These are phyloP conservation scores for Melanotaenia duboulayi DNA, from an alignment of 2,113 vertebrate species.

Conservation along the genomic window DNA sequence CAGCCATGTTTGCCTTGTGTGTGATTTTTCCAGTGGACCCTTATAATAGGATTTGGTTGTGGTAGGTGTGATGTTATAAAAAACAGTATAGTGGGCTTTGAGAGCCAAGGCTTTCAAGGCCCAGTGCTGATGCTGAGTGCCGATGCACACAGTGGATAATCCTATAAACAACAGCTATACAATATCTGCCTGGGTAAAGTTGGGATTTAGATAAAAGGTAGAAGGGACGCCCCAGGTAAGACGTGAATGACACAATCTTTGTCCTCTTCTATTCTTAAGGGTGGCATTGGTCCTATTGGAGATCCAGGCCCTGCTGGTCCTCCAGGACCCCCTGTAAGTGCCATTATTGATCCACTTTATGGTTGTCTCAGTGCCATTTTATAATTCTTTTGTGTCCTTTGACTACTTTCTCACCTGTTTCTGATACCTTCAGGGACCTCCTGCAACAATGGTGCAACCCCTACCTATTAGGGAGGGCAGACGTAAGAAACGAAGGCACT, in stretches of 20 bases:
- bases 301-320: conserved; percentile 83
- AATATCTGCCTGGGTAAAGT: conserved; percentile 52
- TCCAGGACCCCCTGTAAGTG: conserved; percentile 86
- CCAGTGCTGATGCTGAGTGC: conserved; percentile 27
- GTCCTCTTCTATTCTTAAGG: conserved; percentile 73
- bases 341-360: conserved; percentile 10
- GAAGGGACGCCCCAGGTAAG: conserved; percentile 51
- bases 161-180: conserved; percentile 60
- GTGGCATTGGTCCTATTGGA: conserved; percentile 82
- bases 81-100: conserved; percentile 63
- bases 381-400: conserved; percentile 7
- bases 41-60: conserved; percentile 73
- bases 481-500: conserved; percentile 76
- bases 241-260: conserved; percentile 50
- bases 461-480: conserved; percentile 78
- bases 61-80: conserved; percentile 64
- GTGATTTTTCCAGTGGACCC: conserved; percentile 46
- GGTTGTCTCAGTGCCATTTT: not conserved
- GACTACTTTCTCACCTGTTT: conserved; percentile 20
- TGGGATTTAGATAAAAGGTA: conserved; percentile 46
- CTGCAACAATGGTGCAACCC: conserved; percentile 79
- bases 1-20: conserved; percentile 49
- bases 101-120: conserved; percentile 58
- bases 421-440: conserved; percentile 79
- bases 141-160: conserved; percentile 77